Percentiles rank a stretch among this genome's conserved stretches.
Evolutionary conservation across 2,888 invertebrate genomes (phyloP).

Genomic region (Pimpla rufipes): DNA sequence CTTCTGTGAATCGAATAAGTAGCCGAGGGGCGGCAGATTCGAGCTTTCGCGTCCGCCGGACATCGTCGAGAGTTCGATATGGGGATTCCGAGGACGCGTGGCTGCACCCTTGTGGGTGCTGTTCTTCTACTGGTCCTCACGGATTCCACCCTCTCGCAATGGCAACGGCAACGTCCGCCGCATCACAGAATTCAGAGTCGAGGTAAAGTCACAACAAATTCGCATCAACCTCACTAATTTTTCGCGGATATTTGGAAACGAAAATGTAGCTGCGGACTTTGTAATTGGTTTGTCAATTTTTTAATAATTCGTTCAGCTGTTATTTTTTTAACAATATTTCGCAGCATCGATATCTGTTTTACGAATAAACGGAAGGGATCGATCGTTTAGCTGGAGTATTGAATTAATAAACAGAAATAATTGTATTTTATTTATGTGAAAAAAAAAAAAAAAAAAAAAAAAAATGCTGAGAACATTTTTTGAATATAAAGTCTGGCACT

Average conservation of each 20-base stretch:
- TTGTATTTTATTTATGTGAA: too few relatives aligned
- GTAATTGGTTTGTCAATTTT: too few relatives aligned
- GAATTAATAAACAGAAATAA: too few relatives aligned
- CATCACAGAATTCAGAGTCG: conserved; percentile 65
- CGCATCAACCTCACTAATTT: neutral
- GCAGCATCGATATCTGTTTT: too few relatives aligned
- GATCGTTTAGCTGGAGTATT: too few relatives aligned
- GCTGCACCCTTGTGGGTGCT: conserved; percentile 69
- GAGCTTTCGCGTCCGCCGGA: conserved; percentile 43
- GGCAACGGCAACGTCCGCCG: conserved; percentile 67
- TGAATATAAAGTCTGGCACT: too few relatives aligned
- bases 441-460: too few relatives aligned
- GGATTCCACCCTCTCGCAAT: conserved; percentile 69
- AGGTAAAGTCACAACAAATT: conserved; percentile 71
- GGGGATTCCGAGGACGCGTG: conserved; percentile 70
- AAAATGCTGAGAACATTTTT: too few relatives aligned
- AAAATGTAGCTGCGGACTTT: neutral
- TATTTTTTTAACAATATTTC: too few relatives aligned
- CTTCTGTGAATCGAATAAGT: conserved; percentile 40
- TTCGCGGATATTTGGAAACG: neutral
- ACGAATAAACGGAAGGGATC: too few relatives aligned
- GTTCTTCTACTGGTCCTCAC: conserved; percentile 71
- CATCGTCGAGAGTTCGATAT: conserved; percentile 67
- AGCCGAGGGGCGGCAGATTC: conserved; percentile 31
- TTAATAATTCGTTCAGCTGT: too few relatives aligned